Evolutionary conservation across 2,888 invertebrate genomes (phyloP), one percentile per base, ranked within the genome.

Genomic region (Calameuta filiformis): DNA sequence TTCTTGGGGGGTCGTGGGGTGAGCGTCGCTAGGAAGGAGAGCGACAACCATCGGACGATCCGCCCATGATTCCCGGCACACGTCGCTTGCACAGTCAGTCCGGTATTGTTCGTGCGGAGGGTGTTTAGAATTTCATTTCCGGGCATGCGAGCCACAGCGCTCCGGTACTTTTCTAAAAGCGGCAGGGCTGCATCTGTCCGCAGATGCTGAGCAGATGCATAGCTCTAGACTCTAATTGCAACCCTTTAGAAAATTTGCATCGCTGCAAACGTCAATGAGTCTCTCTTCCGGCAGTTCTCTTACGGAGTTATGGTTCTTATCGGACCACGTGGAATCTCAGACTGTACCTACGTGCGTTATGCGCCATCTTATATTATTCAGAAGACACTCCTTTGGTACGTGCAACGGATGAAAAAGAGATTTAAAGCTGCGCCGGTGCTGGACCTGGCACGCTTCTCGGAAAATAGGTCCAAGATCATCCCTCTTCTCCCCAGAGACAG

Each of bases 81-180:
- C 69, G 69, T 69, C 69, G 69, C 69, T 33, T 12, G 35, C 73
- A 73, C 73, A 73, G 73, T 73, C 73, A 73, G 73, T 35, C 73
- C 73, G 31, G n/a, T 35, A 73, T 73, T 73, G 73, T 73, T 31
- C 80, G 81, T 81, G 82, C 84, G 85, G 86, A 83, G 87, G 85
- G 87, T 89, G 88, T 88, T 90, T 89, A 89, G 89, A 89, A 90
- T 89, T 89, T 89, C 89, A 89, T 89, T 89, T 89, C 89, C 89
- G 89, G 89, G 85, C 89, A 87, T 85, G 83, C 79, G 85, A 77
- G 78, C 77, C 78, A 80, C 77, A 80, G 78, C 69, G 83, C 80
- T 79, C 69, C 75, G 76, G 77, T 76, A 75, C 77, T 81, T 79
- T 82, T 81, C 81, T 79, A 75, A 80, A 81, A 82, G 79, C 81